Base-by-base conservation (phyloP, 1,140 invertebrate species). In the Drosophila baimaii region DNA sequence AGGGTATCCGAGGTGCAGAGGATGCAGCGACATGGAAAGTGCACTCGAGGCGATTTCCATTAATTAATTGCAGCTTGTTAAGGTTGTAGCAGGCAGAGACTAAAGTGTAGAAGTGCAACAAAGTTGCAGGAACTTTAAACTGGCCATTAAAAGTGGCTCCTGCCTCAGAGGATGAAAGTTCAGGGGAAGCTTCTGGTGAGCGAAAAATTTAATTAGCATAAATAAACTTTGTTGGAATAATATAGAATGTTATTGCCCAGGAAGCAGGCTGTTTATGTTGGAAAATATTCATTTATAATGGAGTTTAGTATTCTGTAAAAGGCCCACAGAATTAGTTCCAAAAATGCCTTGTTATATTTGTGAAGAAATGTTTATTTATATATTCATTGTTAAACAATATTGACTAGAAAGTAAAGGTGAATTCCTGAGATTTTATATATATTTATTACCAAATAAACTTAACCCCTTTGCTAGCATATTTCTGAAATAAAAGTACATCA, bases 1-100 rank as follows among this genome's bases (percentile, higher is more conserved):
- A 62, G 39, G 43, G 39, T 27, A 62, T 23, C n/a, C 17, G 23
- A n/a, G 33, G 39, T 35, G 62, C 56, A 35, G 21, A 19, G 55
- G 17, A 19, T 64, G 55, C 59, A 55, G 49, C 62, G 3, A 25
- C 13, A 27, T 35, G 39, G 56, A 61, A 65, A 65, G 21, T 61
- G 62, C 29, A 41, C 21, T 17, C 6, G 10, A 15, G 4, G n/a
- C 15, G 19, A 57, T 41, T 31, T 64, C 5, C 13, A 15, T n/a
- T 46, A 35, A 65, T 46, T 65, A 65, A 61, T 27, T 61, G 39
- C 13, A 44, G 29, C 29, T 43, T 17, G 12, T 35, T 33, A 7
- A 17, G 8, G 27, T 13, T 25, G 12, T 5, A 19, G 6, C 5
- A 6, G 19, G 7, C 15, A 6, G 27, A 37, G 5, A 15, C 15